A percentile compares a stretch with the other conserved stretches of the same genome.
Conservation (phyloP, 2,888 invertebrate species). For the Sarcophaga carnaria region DNA sequence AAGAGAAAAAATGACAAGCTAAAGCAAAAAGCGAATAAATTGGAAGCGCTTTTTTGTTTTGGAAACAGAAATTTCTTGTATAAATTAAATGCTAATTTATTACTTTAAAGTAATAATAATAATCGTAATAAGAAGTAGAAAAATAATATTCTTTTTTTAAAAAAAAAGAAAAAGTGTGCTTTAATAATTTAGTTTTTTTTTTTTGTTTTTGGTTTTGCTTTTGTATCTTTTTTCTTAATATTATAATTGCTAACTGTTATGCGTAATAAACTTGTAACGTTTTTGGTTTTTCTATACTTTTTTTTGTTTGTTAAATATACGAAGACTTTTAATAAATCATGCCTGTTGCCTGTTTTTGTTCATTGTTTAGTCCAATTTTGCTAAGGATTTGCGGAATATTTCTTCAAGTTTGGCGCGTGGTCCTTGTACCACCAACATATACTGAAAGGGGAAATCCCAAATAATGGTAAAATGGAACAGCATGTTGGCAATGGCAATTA, state of each 20-base stretch:
- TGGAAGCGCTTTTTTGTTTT: slow-evolving; percentile 53
- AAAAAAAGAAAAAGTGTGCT: not conserved
- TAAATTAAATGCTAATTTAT: slow-evolving; percentile 12
- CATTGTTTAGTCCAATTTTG: slow-evolving; percentile 55
- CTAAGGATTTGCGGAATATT: slow-evolving; percentile 69
- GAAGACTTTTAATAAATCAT: slow-evolving; percentile 24
- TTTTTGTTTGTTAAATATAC: slow-evolving; percentile 27
- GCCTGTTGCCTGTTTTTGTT: not conserved
- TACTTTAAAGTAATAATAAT: not conserved
- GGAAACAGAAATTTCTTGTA: slow-evolving; percentile 4
- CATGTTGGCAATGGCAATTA: slow-evolving; percentile 96
- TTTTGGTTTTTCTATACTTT: slow-evolving; percentile 35
- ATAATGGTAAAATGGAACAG: slow-evolving; percentile 94
- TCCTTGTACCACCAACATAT: slow-evolving; percentile 87
- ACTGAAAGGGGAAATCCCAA: slow-evolving; percentile 92
- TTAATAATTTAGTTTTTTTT: not conserved
- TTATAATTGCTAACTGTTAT: slow-evolving; percentile 18
- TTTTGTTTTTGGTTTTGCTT: not conserved
- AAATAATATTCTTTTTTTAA: not conserved
- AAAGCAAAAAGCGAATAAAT: slow-evolving; percentile 18
- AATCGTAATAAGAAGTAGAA: slow-evolving; percentile 32
- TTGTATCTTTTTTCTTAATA: not conserved
- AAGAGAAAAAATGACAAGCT: not conserved
- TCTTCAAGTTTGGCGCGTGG: slow-evolving; percentile 82
- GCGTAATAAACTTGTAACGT: slow-evolving; percentile 47